phyloP scores from a whole-genome alignment of 2,888 invertebrate genomes.

The Poecilus cupreus region DNA sequence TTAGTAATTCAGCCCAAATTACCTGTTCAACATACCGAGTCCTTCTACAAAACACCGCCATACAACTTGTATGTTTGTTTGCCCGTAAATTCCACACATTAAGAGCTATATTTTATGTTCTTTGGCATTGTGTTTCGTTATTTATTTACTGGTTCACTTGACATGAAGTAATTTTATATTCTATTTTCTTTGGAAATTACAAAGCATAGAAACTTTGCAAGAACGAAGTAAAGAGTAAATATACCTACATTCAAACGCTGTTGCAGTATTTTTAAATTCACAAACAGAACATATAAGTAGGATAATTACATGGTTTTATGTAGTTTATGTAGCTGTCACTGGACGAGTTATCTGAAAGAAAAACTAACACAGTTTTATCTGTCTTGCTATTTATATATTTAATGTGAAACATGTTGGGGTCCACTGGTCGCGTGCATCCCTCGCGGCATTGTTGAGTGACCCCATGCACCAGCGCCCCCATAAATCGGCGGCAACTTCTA shows the following conservation, averaged over 20 bases:
- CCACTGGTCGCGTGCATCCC: too few species aligned
- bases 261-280: neutral
- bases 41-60: neutral
- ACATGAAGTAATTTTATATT: constrained; percentile 1
- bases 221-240: neutral
- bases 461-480: constrained; percentile 3
- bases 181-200: neutral
- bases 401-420: too few species aligned
- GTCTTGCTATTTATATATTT: too few species aligned
- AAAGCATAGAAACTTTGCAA: neutral
- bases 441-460: constrained; percentile 1
- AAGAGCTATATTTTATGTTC: neutral
- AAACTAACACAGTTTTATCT: too few species aligned
- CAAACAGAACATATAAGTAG: neutral
- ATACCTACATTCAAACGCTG: neutral
- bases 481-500: neutral
- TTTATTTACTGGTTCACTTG: neutral
- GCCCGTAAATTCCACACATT: neutral
- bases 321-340: too few species aligned
- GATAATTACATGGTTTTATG: too few species aligned
- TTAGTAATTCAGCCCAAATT: neutral
- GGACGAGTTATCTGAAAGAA: too few species aligned
- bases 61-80: neutral
- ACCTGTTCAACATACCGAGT: neutral
- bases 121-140: neutral